Base-by-base conservation (phyloP, 2,113 vertebrate genomes). In the Podilymbus podiceps region DNA sequence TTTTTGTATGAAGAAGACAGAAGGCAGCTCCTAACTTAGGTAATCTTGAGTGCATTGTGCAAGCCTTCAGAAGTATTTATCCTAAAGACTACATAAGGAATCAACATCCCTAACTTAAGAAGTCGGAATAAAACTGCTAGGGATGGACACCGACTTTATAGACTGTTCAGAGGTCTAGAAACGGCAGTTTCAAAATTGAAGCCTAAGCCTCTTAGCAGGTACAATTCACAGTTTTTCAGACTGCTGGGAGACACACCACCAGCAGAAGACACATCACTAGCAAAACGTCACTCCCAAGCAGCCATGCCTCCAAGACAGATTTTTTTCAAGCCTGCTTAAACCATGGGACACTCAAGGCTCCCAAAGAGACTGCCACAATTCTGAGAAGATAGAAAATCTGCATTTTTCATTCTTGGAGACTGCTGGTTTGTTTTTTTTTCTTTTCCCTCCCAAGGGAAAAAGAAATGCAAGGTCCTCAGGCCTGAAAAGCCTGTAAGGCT, bases 361-460 rank as follows among this genome's bases (percentile, higher is more conserved):
- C 56, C 35, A 40, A 69, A 82, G 0, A 75, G 25, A 85, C 31
- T 52, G 21, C 23, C 77, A 89, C 50, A 92, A 73, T 79, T 76
- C 71, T 80, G 66, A 76, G 69, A 30, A 66, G 38, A 64, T n/a
- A 88, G 9, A 85, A 89, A 93, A 80, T 78, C 68, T 27, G 31
- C 77, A 89, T 85, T 95, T 92, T 94, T 94, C 66, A 55, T 66
- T 89, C n/a, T 27, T 85, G 62, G 31, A 92, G 16, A 77, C 12
- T 16, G 40, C 7, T 91, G 11, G 2, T 3, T 68, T 78, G 28
- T 58, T 42, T 58, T 21, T 2, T 68, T 78, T 31, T 58, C 35
- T 58, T 21, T 2, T 4, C 2, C 4, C 81, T 82, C 56, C 24
- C 19, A 79, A 73, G 28, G 23, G 44, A 73, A 74, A 56, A 86